A percentile compares a stretch with the other conserved stretches of the same genome.
Conservation (phyloP, 2,113 vertebrate genomes). For the Cricetomys ansorgei region DNA sequence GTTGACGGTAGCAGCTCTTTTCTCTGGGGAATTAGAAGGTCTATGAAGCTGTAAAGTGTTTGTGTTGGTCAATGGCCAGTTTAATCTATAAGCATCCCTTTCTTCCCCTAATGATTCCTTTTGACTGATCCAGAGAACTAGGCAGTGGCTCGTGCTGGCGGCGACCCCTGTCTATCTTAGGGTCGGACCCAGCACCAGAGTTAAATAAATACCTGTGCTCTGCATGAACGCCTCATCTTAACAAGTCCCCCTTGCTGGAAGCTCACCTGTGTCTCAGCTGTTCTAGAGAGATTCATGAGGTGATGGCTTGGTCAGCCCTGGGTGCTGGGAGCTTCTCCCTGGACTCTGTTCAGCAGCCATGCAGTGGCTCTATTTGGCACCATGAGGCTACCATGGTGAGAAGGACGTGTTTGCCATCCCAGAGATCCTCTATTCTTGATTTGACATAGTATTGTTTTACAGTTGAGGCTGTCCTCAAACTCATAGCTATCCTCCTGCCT, state of each 20-base stretch:
- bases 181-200: neutral
- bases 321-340: neutral
- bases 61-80: neutral
- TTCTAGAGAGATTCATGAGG: neutral
- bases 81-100: neutral
- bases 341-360: neutral
- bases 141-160: neutral
- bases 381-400: neutral
- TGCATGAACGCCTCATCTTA: neutral
- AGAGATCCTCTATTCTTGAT: neutral
- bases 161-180: neutral
- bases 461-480: neutral
- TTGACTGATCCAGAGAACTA: too few relatives aligned
- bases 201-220: neutral
- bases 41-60: neutral
- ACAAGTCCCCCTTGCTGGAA: neutral
- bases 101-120: neutral
- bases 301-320: neutral
- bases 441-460: neutral
- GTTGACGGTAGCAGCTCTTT: neutral
- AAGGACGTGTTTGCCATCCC: neutral
- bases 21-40: neutral
- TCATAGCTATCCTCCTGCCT: neutral
- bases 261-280: neutral
- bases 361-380: neutral